A percentile compares a stretch with the other conserved stretches of the same genome.
Conservation (phyloP, 1,140 invertebrate genomes). For the Aphelenchoides besseyi region DNA sequence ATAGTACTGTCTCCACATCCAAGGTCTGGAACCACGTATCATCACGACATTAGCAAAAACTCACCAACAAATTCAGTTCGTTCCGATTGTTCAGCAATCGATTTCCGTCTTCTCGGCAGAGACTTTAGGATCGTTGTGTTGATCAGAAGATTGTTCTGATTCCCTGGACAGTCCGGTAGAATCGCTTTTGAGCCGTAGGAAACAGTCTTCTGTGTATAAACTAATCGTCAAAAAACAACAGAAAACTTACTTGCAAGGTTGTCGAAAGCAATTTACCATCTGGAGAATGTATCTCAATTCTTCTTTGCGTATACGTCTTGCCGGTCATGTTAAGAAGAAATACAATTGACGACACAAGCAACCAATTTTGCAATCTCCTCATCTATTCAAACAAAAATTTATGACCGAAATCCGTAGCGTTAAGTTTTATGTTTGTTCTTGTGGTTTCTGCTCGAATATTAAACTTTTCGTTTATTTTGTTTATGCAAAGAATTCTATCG, state of each 20-base stretch:
- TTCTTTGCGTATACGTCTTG: background rate
- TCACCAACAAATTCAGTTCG: background rate
- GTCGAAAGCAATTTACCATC: background rate
- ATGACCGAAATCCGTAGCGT: background rate
- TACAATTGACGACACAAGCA: no score
- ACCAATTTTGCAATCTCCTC: no score
- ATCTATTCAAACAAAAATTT: no score
- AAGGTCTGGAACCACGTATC: no score
- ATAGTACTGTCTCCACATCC: background rate
- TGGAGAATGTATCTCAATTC: background rate
- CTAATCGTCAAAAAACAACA: background rate
- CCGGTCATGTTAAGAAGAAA: slow-evolving; percentile 2
- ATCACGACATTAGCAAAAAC: background rate
- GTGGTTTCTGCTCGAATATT: background rate
- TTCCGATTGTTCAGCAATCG: background rate
- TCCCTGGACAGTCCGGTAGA: background rate
- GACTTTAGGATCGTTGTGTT: background rate
- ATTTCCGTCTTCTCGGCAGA: background rate
- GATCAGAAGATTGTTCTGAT: background rate
- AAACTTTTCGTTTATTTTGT: background rate
- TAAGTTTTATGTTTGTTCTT: no score
- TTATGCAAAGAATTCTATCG: background rate
- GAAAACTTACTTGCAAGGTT: background rate
- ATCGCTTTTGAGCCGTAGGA: background rate
- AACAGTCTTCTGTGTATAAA: background rate